phyloP scores from a whole-genome alignment of 2,113 vertebrate species.

The Elaphurus davidianus region DNA sequence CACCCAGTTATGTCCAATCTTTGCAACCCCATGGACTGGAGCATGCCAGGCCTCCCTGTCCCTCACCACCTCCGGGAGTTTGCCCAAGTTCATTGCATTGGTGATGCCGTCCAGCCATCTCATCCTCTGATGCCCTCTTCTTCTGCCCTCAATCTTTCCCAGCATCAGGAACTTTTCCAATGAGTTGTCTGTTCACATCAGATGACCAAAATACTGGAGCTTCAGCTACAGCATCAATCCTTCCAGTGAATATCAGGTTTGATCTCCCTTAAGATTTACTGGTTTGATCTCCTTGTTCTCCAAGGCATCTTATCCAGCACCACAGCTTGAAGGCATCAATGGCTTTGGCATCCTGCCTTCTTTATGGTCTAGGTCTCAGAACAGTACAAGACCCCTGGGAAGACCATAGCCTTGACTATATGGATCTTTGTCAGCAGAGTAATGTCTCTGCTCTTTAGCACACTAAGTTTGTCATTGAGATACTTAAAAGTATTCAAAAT shows the following conservation, averaged over 20 bases:
- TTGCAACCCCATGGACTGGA: background rate
- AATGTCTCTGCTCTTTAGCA: background rate
- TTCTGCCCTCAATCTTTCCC: background rate
- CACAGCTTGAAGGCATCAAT: background rate
- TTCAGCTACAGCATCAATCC: background rate
- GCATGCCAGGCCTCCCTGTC: background rate
- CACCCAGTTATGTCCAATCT: background rate
- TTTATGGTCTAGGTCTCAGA: background rate
- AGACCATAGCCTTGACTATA: background rate
- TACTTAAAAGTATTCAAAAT: background rate
- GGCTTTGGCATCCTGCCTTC: background rate
- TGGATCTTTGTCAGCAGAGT: background rate
- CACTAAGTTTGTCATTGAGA: background rate
- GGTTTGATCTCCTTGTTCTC: background rate
- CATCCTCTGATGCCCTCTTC: background rate
- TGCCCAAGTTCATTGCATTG: background rate
- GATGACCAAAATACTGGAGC: background rate
- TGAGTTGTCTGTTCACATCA: background rate
- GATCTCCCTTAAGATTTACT: background rate
- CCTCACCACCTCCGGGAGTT: background rate
- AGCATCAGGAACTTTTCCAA: background rate
- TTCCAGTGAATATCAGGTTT: background rate
- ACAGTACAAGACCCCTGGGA: background rate
- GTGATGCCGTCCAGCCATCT: background rate
- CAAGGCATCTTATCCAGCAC: background rate